Conservation (phyloP, 2,113 vertebrate genomes). For the Amblyopsis rosae region DNA sequence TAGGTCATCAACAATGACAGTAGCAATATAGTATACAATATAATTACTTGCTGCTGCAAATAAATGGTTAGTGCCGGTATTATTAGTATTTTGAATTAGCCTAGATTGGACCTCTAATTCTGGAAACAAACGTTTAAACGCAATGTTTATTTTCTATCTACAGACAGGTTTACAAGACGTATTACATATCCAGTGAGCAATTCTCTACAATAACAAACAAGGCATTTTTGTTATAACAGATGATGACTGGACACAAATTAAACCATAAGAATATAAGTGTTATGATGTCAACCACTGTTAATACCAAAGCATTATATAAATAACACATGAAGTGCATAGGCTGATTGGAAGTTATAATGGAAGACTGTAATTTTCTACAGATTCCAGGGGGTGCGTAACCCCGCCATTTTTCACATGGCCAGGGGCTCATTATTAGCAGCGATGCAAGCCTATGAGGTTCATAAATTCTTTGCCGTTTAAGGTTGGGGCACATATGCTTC, state of each 20-base stretch:
- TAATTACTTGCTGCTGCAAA: too few relatives aligned
- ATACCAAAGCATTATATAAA: background rate
- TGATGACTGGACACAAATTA: conserved; percentile 39
- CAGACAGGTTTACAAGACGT: too few relatives aligned
- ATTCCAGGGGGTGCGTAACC: conserved; percentile 38
- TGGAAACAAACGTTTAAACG: too few relatives aligned
- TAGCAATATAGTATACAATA: too few relatives aligned
- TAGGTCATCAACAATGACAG: too few relatives aligned
- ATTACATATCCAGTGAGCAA: conserved; percentile 12
- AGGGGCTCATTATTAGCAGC: conserved; percentile 61
- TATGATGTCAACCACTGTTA: conserved; percentile 5
- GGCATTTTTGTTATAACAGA: conserved; percentile 32
- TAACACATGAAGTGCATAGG: conserved; percentile 31
- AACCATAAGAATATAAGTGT: conserved; percentile 30
- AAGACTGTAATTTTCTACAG: conserved; percentile 55
- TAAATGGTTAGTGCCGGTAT: too few relatives aligned
- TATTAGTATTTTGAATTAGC: too few relatives aligned
- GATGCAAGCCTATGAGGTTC: conserved; percentile 53
- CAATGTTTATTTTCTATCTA: too few relatives aligned
- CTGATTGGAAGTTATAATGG: conserved; percentile 54
- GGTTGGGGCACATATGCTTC: conserved; percentile 63
- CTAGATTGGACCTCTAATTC: too few relatives aligned
- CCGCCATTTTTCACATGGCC: conserved; percentile 37
- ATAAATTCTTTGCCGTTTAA: conserved; percentile 55
- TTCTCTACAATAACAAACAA: conserved; percentile 21